Evolutionary conservation across 35 echinoderm and acorn worm species (phyloP), one percentile per base, ranked within the genome.

Genomic region (Strongylocentrotus purpuratus): DNA sequence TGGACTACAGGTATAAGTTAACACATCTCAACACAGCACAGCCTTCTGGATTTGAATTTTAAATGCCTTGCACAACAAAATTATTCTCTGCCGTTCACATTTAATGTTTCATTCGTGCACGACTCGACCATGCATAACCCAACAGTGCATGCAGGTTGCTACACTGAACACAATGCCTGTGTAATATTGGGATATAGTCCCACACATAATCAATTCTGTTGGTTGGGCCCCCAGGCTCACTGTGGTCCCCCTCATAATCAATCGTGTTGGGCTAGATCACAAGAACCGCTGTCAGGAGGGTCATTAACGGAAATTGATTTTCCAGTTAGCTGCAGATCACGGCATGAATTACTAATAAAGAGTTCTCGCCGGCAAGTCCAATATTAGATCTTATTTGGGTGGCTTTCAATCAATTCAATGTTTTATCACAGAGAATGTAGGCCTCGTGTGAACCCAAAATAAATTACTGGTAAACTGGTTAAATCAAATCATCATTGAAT

Each of bases 161-260:
- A 70, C 61, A 70, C 61, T 25, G 61, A 22, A 6, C 61, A 70
- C 20, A 28, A 18, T 70, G 61, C 61, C 61, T 70, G 17, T 28
- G n/a, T n/a, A 22, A 18, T 70, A 28, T 70, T n/a, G n/a, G n/a
- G 25, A 6, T 2, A 70, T 28, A 88, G 87, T 88, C 87, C 87
- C 87, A 88, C 87, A 25, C 87, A 88, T 31, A 88, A 88, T 88
- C 87, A 33, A 88, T 88, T 88, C 87, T 22, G 87, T 88, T 88
- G 87, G 87, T 88, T 88, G 12, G 32, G 45, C 32, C 32, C 33
- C 45, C 87, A 41, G 87, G 32, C 32, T 46, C 32, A 46, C 87
- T 88, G 17, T n/a, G 33, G 87, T 88, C 87, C 87, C 87, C 32
- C 32, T 4, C 33, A 88, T 33, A 88, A 88, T 88, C 87, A 88